Evolutionary conservation across 2,113 vertebrate species (phyloP), one percentile per base, ranked within the genome.

Genomic region (Ptychochromis oligacanthus): DNA sequence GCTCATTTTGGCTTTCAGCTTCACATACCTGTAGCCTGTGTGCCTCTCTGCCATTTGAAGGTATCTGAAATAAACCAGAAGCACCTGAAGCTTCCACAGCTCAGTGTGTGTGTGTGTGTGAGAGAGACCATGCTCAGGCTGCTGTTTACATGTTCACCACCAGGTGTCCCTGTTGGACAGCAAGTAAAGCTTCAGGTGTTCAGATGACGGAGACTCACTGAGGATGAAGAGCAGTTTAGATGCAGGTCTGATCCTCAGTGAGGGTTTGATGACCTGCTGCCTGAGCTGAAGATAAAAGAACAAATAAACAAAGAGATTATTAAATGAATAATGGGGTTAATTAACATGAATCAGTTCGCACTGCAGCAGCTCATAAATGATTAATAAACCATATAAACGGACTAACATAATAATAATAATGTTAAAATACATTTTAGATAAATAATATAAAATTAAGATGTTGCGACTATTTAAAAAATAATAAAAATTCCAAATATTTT

Each of bases 41-140:
- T 90, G 91, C 85, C 81, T 88, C 82, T 65, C 78, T 52, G 81
- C 76, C 72, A 55, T 91, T 86, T 43, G n/a, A 88, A 91, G 77
- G 64, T 77, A 59, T 89, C 76, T 82, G 52, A 82, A 91, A 93
- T 91, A 92, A 92, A 92, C 26, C 46, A 55, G 9, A 77, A 85
- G 65, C 40, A 87, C 56, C 70, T 77, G 5, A 75, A 46, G 57
- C 20, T 2, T 24, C 49, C 20, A 15, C 20, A n/a, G 34, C 3
- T 38, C n/a, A 5, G 4, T 22, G 1, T 4, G 10, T 14, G 40
- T 43, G 46, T 52, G 24, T 52, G 65, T 31, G 65, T 52, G 49
- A 2, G 17, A 7, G 17, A 3, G 49, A 13, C 10, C 38, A 40
- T 26, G 24, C 17, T 70, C 7, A 3, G 18, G 11, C 54, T 80